Evolutionary conservation across 2,888 invertebrate species (phyloP).

Genomic region (Drosophila gaucha): DNA sequence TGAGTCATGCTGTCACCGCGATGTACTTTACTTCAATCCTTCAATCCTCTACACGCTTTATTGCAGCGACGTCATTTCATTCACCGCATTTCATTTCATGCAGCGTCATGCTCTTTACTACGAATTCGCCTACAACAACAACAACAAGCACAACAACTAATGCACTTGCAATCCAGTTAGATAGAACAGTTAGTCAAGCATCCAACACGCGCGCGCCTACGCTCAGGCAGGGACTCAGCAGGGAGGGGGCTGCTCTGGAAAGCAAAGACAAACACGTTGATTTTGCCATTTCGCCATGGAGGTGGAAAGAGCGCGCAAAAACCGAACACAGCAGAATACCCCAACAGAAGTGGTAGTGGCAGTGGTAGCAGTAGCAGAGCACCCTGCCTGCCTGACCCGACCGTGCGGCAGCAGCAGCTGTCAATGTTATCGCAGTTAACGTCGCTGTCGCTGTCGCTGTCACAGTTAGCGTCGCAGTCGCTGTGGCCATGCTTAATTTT

Average conservation of each 20-base stretch:
- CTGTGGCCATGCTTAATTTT: slow-evolving; percentile 77
- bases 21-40: background rate
- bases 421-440: slow-evolving; percentile 73
- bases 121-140: slow-evolving; percentile 39
- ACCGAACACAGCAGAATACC: slow-evolving; percentile 32
- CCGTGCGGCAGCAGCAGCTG: slow-evolving; percentile 69
- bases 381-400: slow-evolving; percentile 56
- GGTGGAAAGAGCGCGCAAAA: slow-evolving; percentile 46
- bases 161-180: slow-evolving; percentile 72
- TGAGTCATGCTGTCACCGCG: slow-evolving; percentile 9
- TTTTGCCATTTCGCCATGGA: slow-evolving; percentile 62
- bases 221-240: background rate
- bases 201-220: slow-evolving; percentile 71
- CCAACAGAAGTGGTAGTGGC: slow-evolving; percentile 8
- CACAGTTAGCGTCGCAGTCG: slow-evolving; percentile 25
- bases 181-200: slow-evolving; percentile 54
- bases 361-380: slow-evolving; percentile 8
- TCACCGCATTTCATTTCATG: slow-evolving; percentile 58
- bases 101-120: slow-evolving; percentile 75
- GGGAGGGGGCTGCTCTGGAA: slow-evolving; percentile 49
- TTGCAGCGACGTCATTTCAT: slow-evolving; percentile 71
- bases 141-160: slow-evolving; percentile 41
- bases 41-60: slow-evolving; percentile 1
- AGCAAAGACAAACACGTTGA: slow-evolving; percentile 76
- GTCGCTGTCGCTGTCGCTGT: slow-evolving; percentile 32